Evolutionary conservation across 2,797 vertebrate species (phyloP), one percentile per base, ranked within the genome.

Genomic region (Triplophysa bombifrons): DNA sequence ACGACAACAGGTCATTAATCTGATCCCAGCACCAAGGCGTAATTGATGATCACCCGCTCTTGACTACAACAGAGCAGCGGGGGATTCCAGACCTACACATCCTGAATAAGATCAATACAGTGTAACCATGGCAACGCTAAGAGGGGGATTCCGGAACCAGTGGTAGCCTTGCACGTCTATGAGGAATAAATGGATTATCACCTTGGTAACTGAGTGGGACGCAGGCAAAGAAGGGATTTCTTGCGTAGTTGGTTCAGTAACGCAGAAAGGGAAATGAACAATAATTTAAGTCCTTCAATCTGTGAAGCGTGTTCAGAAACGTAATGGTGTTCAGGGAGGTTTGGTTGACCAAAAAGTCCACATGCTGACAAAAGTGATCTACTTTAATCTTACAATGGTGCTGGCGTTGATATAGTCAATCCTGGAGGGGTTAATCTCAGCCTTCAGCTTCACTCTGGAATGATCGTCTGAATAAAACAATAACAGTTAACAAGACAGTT

Each of bases 401-500:
- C 97, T 99, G 91, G 96, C 97, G 0, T 99, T 99, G 93, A 99
- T 96, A 91, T 97, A 99, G 88, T 99, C 97, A 0, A 94, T 94
- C 66, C 95, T 94, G 8, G 96, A 99, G 0, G 97, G 95, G 88
- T 95, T 99, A 86, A 93, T 89, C 73, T 99, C 97, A 0, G 94
- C 93, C 86, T 95, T 97, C 91, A 99, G 94, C 89, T 96, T 97
- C 91, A 99, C 95, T 71, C 97, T 90, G 0, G 95, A 91, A 0
- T 99, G 97, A 86, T 99, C 97, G 55, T 99, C 98, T 99, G 87
- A 3, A 80, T 61, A 71, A 85, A 12, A 77, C 75, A 82, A 61
- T 13, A 48, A 16, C 4, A 8, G 34, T 38, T 38, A 38, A 38
- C 34, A 38, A 38, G 8, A 71, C 27, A 64, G 25, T 80, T 71